Evolutionary conservation across 2,797 vertebrate species (phyloP).

Genomic region (Cygnus olor): DNA sequence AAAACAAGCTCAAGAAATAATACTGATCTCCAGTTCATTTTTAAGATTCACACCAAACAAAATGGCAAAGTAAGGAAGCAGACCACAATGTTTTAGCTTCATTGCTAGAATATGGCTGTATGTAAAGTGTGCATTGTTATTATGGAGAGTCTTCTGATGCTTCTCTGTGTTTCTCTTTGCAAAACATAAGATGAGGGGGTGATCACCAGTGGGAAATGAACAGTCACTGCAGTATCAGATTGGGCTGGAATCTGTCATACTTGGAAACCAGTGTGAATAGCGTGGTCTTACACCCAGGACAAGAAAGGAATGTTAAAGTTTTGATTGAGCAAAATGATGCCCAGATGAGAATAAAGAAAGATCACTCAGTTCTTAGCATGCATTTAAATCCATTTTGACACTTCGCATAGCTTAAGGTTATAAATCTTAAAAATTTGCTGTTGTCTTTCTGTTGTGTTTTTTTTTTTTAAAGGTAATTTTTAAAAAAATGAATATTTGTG

Average conservation of each 20-base stretch:
- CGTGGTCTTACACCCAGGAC: background rate
- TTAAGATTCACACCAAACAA: background rate
- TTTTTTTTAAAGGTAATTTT: background rate
- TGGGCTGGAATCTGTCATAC: conserved; percentile 32
- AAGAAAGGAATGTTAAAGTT: background rate
- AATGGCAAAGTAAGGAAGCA: background rate
- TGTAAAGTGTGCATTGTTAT: background rate
- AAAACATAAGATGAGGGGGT: conserved; percentile 12
- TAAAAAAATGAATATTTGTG: background rate
- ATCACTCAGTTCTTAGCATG: background rate
- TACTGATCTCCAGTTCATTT: background rate
- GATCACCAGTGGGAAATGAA: conserved; percentile 12
- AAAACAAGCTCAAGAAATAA: background rate
- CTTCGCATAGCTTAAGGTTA: background rate
- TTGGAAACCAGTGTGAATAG: conserved; percentile 1
- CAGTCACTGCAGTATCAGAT: background rate
- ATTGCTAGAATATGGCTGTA: background rate
- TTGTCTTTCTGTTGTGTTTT: background rate
- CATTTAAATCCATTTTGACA: background rate
- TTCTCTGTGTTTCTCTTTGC: conserved; percentile 14
- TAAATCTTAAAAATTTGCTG: background rate
- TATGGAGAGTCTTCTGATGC: conserved; percentile 7
- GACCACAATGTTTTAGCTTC: background rate
- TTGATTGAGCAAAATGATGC: background rate
- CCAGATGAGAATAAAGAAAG: background rate